Conservation (phyloP, 1,140 invertebrate genomes). For the Drosophila grimshawi region DNA sequence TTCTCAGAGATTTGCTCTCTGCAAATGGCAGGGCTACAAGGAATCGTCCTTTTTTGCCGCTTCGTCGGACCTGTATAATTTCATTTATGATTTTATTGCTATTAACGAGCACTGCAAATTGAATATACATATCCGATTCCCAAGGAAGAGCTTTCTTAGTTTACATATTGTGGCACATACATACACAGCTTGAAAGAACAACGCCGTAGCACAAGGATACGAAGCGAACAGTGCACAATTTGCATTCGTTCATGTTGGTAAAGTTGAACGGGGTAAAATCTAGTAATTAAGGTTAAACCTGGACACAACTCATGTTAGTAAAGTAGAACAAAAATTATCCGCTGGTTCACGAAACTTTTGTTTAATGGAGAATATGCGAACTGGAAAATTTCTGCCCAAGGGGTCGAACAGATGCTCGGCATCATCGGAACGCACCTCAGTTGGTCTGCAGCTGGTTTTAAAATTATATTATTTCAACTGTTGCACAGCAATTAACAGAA, state of each 20-base stretch:
- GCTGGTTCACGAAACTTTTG: constrained; percentile 51
- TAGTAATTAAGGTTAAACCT: constrained; percentile 15
- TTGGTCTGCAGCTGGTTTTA: constrained; percentile 27
- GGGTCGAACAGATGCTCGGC: constrained; percentile 35
- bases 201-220: constrained; percentile 42
- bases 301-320: constrained; percentile 52
- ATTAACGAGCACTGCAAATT: constrained; percentile 53
- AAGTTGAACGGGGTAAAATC: constrained; percentile 57
- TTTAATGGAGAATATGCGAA: constrained; percentile 41
- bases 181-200: constrained; percentile 57
- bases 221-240: constrained; percentile 40
- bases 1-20: constrained; percentile 26
- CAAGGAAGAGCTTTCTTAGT: constrained; percentile 41
- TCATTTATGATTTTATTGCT: constrained; percentile 57
- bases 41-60: constrained; percentile 20
- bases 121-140: constrained; percentile 56
- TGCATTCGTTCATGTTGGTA: constrained; percentile 55
- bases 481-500: not conserved
- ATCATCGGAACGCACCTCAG: constrained; percentile 34
- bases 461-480: constrained; percentile 18
- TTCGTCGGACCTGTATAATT: constrained; percentile 34
- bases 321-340: constrained; percentile 36
- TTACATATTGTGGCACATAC: constrained; percentile 61
- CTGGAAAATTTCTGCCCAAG: constrained; percentile 26
- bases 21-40: constrained; percentile 3